These are phyloP conservation scores for Porites evermanni DNA, from an alignment of 92 coral and sea anemone species.

Conservation along the genomic window DNA sequence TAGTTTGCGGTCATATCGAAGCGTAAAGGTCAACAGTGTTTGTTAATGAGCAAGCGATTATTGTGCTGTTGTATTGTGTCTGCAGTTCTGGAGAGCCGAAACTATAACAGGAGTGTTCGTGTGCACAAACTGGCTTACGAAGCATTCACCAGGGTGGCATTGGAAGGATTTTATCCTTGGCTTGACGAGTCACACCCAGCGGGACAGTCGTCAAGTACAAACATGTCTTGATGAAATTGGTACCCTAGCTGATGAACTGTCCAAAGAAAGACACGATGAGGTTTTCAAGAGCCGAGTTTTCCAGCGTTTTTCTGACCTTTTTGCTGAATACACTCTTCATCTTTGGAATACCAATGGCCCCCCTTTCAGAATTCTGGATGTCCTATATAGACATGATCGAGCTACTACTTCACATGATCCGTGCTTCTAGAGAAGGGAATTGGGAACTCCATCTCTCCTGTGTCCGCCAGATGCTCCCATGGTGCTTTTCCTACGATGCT, in stretches of 20 bases:
- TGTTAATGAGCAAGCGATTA: no score
- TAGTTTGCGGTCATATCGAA: no score
- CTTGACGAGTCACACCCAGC: slow-evolving; percentile 13
- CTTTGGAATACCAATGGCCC: slow-evolving; percentile 40
- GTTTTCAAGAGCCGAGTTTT: slow-evolving; percentile 45
- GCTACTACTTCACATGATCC: slow-evolving; percentile 49
- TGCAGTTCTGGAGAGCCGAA: slow-evolving; percentile 24
- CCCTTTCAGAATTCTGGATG: slow-evolving; percentile 59
- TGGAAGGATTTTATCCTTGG: slow-evolving; percentile 37
- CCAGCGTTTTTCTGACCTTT: slow-evolving; percentile 28
- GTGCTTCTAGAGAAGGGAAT: slow-evolving; percentile 63
- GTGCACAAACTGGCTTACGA: slow-evolving; percentile 49
- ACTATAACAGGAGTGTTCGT: slow-evolving; percentile 32
- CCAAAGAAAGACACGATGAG: slow-evolving; percentile 47
- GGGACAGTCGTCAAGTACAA: slow-evolving; percentile 23
- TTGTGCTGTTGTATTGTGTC: not conserved
- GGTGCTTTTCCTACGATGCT: no score
- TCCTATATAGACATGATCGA: slow-evolving; percentile 60
- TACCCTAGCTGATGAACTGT: slow-evolving; percentile 51
- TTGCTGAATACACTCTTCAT: slow-evolving; percentile 28
- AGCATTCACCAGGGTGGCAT: slow-evolving; percentile 33
- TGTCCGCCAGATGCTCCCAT: no score
- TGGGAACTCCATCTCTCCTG: not conserved
- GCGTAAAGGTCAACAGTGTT: no score
- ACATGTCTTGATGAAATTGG: slow-evolving; percentile 44